A percentile compares a stretch with the other conserved stretches of the same genome.
Conservation (phyloP, 2,888 invertebrate genomes). For the Drosophila anomelani region DNA sequence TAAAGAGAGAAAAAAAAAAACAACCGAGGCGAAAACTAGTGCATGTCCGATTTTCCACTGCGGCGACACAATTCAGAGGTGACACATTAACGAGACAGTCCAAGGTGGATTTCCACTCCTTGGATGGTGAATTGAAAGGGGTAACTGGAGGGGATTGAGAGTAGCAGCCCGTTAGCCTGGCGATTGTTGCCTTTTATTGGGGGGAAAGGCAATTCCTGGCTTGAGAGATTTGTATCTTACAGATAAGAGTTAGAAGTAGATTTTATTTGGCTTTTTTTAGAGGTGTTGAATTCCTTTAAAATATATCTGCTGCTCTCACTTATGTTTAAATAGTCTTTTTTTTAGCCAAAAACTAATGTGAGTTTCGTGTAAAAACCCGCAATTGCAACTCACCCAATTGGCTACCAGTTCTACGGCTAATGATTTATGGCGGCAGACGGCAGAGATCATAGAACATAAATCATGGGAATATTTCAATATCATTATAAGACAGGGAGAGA, state of each 20-base stretch:
- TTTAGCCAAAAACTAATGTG: neutral
- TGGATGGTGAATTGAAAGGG: neutral
- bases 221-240: conserved; percentile 14
- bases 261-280: conserved; percentile 2
- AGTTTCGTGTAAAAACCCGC: neutral
- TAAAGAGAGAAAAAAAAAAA: neutral
- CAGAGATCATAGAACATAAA: conserved; percentile 48
- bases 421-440: conserved; percentile 59
- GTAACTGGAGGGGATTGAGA: neutral
- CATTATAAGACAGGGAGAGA: conserved; percentile 33
- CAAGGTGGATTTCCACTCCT: conserved; percentile 28
- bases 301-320: neutral
- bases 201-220: conserved; percentile 23
- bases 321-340: neutral
- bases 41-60: conserved; percentile 68
- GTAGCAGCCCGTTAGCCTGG: conserved; percentile 4
- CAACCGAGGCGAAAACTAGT: conserved; percentile 65
- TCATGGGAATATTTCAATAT: conserved; percentile 42
- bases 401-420: conserved; percentile 59
- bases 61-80: conserved; percentile 71
- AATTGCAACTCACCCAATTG: conserved; percentile 65
- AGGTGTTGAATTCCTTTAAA: neutral
- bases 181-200: conserved; percentile 50
- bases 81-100: conserved; percentile 68
- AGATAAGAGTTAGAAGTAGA: conserved; percentile 1